Conservation (phyloP, 1,140 invertebrate genomes). For the Akabosia matsudoensis region DNA sequence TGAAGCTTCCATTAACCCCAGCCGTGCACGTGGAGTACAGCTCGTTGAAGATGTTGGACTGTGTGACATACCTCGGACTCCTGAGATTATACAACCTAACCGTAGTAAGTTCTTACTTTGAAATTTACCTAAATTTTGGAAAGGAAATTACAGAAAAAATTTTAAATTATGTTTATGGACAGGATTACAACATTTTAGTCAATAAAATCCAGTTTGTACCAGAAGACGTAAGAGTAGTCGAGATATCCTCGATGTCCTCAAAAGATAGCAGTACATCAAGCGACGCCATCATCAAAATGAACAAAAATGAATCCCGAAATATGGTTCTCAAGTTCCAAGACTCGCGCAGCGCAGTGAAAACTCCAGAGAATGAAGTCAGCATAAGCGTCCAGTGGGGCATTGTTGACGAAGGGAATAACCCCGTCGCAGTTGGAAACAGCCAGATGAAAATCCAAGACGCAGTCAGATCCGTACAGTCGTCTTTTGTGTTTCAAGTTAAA, state of each 20-base stretch:
- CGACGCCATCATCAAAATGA: not conserved
- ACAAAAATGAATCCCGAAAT: conserved; percentile 19
- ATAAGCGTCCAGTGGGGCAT: not conserved
- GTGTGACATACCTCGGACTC: conserved; percentile 24
- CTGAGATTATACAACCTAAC: conserved; percentile 39
- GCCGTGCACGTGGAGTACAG: conserved; percentile 35
- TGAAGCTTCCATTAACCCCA: conserved; percentile 33
- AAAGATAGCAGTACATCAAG: not conserved
- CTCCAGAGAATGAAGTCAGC: not conserved
- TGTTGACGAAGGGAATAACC: not conserved
- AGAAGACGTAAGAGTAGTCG: not conserved
- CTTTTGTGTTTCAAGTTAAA: conserved; percentile 32
- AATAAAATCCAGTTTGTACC: conserved; percentile 31
- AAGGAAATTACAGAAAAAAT: not conserved
- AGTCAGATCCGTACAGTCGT: not conserved
- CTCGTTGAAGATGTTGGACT: conserved; percentile 30
- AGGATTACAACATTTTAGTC: conserved; percentile 26
- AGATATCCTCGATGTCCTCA: not conserved
- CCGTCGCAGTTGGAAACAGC: not conserved
- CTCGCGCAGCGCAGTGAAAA: not conserved
- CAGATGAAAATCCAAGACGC: not conserved
- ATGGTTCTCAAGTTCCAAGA: not conserved
- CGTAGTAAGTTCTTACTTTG: conserved; percentile 21
- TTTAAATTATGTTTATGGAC: not conserved
- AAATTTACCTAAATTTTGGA: not conserved